Percentiles rank a stretch among this genome's conserved stretches.
phyloP scores from a whole-genome alignment of 2,113 vertebrate species.

The Odontesthes bonariensis region DNA sequence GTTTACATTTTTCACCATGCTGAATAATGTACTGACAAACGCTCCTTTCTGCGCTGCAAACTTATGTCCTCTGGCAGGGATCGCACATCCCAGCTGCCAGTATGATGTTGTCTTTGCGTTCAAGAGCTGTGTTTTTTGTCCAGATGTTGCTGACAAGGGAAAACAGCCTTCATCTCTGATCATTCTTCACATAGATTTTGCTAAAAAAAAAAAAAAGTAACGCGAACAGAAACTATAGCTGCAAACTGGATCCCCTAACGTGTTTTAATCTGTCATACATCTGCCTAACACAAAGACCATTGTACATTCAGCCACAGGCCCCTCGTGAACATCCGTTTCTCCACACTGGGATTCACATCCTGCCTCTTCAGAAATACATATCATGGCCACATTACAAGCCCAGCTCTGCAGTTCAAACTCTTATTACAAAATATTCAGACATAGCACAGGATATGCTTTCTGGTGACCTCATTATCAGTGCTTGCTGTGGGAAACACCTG shows the following conservation, averaged over 20 bases:
- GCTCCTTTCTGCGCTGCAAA: neutral
- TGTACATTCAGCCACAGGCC: neutral
- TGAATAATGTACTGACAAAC: neutral
- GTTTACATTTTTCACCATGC: neutral
- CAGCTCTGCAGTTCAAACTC: neutral
- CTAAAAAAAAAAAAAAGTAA: no score
- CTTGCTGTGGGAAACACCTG: conserved; percentile 14
- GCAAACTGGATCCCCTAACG: neutral
- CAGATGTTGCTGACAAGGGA: neutral
- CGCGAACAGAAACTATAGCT: neutral
- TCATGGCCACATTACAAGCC: neutral
- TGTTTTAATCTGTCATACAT: neutral
- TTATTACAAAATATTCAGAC: neutral
- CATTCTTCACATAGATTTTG: no score
- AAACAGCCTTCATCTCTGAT: neutral
- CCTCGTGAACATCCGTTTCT: neutral
- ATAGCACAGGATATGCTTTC: conserved; percentile 39
- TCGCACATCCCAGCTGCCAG: neutral
- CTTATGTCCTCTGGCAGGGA: neutral
- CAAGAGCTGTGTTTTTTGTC: neutral
- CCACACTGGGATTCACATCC: neutral
- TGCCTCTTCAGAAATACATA: neutral
- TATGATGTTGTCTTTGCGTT: neutral
- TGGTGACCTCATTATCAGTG: conserved; percentile 23
- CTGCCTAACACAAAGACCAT: neutral